Conservation (phyloP, 2,113 vertebrate species). For the Ursus arctos region DNA sequence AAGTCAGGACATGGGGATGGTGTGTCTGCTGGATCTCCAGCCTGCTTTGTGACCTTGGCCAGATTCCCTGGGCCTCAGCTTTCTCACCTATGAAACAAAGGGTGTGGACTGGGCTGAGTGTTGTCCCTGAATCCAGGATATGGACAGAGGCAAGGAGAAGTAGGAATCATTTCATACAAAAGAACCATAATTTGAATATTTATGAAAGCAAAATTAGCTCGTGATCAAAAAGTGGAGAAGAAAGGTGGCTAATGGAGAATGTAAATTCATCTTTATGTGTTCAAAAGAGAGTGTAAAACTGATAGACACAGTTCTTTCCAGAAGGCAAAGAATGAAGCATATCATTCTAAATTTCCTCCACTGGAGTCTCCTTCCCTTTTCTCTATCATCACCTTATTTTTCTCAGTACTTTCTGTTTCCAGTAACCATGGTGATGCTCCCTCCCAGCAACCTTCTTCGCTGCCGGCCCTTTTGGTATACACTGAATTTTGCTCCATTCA, state of each 20-base stretch:
- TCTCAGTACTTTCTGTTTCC: conserved; percentile 44
- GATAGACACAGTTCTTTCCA: neutral
- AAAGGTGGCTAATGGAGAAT: neutral
- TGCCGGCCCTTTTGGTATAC: conserved; percentile 46
- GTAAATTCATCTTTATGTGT: neutral
- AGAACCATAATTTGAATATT: conserved; percentile 48
- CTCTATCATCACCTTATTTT: conserved; percentile 59
- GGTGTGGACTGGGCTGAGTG: neutral
- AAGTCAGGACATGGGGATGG: neutral
- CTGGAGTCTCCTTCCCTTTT: neutral
- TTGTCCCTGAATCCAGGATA: neutral
- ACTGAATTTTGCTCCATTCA: conserved; percentile 65
- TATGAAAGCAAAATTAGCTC: conserved; percentile 55
- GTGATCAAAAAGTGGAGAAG: neutral
- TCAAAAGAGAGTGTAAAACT: neutral
- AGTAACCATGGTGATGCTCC: conserved; percentile 85
- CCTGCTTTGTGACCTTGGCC: neutral
- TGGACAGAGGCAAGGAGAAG: neutral
- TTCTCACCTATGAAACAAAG: conserved; percentile 14
- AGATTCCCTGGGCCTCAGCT: neutral
- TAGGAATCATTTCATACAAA: neutral
- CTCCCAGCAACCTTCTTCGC: conserved; percentile 63
- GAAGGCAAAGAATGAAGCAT: neutral
- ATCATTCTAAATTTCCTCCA: conserved; percentile 4
- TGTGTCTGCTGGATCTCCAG: neutral